phyloP scores from a whole-genome alignment of 2,113 vertebrate species.

The Sphaerodactylus townsendi region DNA sequence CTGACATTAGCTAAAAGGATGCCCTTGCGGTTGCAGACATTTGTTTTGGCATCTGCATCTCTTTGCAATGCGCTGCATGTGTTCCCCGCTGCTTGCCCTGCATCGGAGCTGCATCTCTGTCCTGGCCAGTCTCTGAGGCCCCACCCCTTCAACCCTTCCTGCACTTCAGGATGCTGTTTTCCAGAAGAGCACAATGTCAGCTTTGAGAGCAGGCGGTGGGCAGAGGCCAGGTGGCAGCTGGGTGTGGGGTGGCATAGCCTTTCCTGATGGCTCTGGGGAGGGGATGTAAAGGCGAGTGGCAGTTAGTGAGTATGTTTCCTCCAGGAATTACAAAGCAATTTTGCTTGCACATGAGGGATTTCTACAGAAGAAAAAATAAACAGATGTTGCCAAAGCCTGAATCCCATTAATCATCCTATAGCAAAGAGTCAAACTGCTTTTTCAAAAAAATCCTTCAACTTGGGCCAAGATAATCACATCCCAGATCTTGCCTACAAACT shows the following conservation, averaged over 20 bases:
- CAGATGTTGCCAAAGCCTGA: constrained; percentile 67
- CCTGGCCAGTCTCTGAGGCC: not conserved
- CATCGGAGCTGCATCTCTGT: not conserved
- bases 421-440: constrained; percentile 65
- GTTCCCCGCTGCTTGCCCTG: not conserved
- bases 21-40: no score
- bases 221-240: not conserved
- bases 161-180: not conserved
- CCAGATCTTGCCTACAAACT: constrained; percentile 45
- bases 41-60: not conserved
- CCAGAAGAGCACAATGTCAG: not conserved
- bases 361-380: constrained; percentile 71
- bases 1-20: not conserved
- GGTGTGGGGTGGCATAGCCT: not conserved
- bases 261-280: not conserved
- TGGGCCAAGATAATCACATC: constrained; percentile 67
- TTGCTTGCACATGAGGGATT: constrained; percentile 62
- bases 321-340: constrained; percentile 64
- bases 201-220: not conserved
- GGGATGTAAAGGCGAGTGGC: not conserved
- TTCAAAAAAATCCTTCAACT: constrained; percentile 66
- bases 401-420: constrained; percentile 71
- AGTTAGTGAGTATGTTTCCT: not conserved
- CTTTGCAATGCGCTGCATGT: not conserved
- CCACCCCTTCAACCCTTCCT: not conserved